Evolutionary conservation across 2,113 vertebrate genomes (phyloP).

Genomic region (Lethenteron camtschaticum): DNA sequence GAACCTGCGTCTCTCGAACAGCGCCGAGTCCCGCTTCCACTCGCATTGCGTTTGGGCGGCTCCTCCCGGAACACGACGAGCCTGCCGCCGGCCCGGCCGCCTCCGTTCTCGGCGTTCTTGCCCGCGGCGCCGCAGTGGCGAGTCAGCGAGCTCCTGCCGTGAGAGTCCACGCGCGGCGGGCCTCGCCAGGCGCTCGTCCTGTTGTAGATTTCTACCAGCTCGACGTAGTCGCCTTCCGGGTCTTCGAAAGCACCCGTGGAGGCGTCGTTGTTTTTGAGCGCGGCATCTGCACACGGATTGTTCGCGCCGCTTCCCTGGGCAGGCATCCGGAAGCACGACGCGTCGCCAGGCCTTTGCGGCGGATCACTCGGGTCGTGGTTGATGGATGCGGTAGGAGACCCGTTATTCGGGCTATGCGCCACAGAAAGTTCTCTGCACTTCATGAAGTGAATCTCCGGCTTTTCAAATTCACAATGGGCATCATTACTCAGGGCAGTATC

Average conservation of each 20-base stretch:
- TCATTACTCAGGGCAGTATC: slow-evolving; percentile 22
- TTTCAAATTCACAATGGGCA: slow-evolving; percentile 7
- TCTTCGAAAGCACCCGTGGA: no score
- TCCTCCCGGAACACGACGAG: slow-evolving; percentile 23
- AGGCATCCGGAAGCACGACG: background rate
- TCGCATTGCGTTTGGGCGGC: slow-evolving; percentile 21
- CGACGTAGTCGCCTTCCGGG: background rate
- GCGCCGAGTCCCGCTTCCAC: slow-evolving; percentile 22
- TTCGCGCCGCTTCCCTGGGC: background rate
- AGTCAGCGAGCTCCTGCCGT: background rate
- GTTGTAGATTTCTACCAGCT: slow-evolving; percentile 23
- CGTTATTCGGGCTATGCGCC: background rate
- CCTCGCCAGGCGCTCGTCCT: background rate
- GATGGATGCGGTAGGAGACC: slow-evolving; percentile 9
- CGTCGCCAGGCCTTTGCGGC: background rate
- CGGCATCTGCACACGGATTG: no score
- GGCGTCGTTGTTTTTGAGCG: no score
- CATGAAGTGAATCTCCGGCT: background rate
- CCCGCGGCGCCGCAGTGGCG: background rate
- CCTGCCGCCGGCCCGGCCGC: slow-evolving; percentile 19
- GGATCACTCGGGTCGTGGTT: background rate
- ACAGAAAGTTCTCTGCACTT: background rate
- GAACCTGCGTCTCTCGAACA: slow-evolving; percentile 30
- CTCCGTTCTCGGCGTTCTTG: slow-evolving; percentile 13
- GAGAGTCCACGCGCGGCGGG: background rate